Evolutionary conservation across 2,797 vertebrate species (phyloP), one percentile per base, ranked within the genome.

Genomic region (Pipistrellus kuhlii): DNA sequence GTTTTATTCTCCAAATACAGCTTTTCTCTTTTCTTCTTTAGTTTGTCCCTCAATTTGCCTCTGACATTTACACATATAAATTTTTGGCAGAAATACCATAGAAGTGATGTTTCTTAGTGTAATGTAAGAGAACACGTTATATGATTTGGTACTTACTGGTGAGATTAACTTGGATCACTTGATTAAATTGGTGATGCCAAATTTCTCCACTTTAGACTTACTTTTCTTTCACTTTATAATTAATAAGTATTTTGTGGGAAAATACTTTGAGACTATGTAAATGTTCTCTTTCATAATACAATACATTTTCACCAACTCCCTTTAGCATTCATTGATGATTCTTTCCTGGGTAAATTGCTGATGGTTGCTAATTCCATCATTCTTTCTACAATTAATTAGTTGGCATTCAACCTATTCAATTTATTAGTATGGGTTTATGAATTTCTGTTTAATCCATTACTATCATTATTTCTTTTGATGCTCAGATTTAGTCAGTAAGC

Each of bases 351-450:
- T 64, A 76, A 81, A 55, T 73, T 83, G 94, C 64, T 85, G n/a
- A 89, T 92, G 68, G 17, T 80, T 80, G 73, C 51, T 91, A 51
- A 86, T 93, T 87, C n/a, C 8, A 3, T 93, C 35, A 78, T 89
- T 95, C 8, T 9, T 78, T 92, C 38, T 41, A 30, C 8, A 82
- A 14, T 69, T 73, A 64, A 75, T 89, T 93, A 80, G 41, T 69
- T 94, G n/a, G 8, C 32, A 82, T 68, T 76, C 66, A 93, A 12
- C 25, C 44, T 86, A 82, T 32, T 82, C 44, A 91, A 64, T 32
- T 69, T 76, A 51, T 92, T 71, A 87, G 32, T 35, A 8, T 48
- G 64, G 48, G 72, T 91, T 84, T 44, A 55, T 89, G 55, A 30
- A 23, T 87, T 88, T 71, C n/a, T 51, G 14, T 69, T 82, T 94